Conservation (phyloP, 2,888 invertebrate genomes). For the Leucoma salicis region DNA sequence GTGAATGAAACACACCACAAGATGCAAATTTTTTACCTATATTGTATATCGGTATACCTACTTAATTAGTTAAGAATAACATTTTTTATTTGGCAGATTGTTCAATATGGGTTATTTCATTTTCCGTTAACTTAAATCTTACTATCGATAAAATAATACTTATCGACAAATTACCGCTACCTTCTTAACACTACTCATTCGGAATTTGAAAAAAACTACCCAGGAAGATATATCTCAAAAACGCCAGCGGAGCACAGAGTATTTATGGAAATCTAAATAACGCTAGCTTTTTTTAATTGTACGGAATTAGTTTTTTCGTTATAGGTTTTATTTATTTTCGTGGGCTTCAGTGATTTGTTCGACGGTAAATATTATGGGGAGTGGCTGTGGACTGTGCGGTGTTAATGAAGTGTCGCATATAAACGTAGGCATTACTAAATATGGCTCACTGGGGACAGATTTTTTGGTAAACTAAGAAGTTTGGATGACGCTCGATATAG, state of each 20-base stretch:
- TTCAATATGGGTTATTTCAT: too few relatives aligned
- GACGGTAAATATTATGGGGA: slow-evolving; percentile 54
- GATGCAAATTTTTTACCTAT: too few relatives aligned
- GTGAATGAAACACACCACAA: too few relatives aligned
- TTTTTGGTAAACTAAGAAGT: slow-evolving; percentile 34
- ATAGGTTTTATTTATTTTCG: slow-evolving; percentile 72
- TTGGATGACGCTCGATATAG: slow-evolving; percentile 22
- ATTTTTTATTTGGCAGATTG: too few relatives aligned
- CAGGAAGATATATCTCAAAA: slow-evolving; percentile 78
- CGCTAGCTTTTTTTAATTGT: slow-evolving; percentile 73
- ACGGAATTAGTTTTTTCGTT: slow-evolving; percentile 70
- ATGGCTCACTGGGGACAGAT: slow-evolving; percentile 42
- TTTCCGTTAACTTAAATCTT: too few relatives aligned
- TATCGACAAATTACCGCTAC: background rate
- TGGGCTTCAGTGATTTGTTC: slow-evolving; percentile 69
- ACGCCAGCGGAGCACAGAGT: slow-evolving; percentile 58
- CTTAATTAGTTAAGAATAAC: too few relatives aligned
- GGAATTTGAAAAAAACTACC: slow-evolving; percentile 45
- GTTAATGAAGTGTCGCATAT: slow-evolving; percentile 58
- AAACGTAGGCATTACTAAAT: slow-evolving; percentile 33
- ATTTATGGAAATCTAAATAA: slow-evolving; percentile 82
- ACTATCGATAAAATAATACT: background rate
- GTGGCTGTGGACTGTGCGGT: slow-evolving; percentile 42
- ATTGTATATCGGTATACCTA: too few relatives aligned
- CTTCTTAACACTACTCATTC: too few relatives aligned